Evolutionary conservation across 2,888 invertebrate species (phyloP).

Genomic region (Campoletis raptor): DNA sequence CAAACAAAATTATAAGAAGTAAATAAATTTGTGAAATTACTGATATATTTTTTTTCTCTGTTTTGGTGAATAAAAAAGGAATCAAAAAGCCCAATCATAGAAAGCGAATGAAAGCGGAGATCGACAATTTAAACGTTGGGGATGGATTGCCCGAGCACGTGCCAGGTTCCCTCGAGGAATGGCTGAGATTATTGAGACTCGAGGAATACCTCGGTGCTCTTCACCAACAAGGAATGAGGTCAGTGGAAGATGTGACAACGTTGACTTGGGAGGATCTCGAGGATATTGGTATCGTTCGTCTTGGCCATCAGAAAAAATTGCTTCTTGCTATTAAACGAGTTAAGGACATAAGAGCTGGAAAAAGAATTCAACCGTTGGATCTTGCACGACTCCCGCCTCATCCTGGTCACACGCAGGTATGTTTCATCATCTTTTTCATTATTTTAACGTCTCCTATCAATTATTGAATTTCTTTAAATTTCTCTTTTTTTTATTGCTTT

Average conservation of each 20-base stretch:
- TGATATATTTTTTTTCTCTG: neutral
- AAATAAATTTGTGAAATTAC: neutral
- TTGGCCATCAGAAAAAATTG: slow-evolving; percentile 99
- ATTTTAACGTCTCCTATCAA: neutral
- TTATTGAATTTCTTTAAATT: neutral
- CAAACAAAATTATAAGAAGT: neutral
- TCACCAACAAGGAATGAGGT: slow-evolving; percentile 96
- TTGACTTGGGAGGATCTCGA: slow-evolving; percentile 99
- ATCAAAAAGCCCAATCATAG: slow-evolving; percentile 99
- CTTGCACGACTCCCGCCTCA: slow-evolving; percentile 86
- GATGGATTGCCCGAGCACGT: slow-evolving; percentile 98
- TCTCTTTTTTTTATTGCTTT: neutral
- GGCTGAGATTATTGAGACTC: slow-evolving; percentile 95
- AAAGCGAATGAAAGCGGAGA: slow-evolving; percentile 97
- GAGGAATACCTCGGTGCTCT: slow-evolving; percentile 97
- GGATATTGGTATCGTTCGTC: slow-evolving; percentile 96
- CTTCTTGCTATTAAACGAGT: slow-evolving; percentile 98
- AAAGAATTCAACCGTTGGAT: slow-evolving; percentile 87
- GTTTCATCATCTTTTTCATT: slow-evolving; percentile 71
- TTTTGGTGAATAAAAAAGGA: slow-evolving; percentile 73
- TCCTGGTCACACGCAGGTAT: slow-evolving; percentile 84
- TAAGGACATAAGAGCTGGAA: slow-evolving; percentile 96
- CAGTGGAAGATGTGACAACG: slow-evolving; percentile 97
- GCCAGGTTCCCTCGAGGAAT: slow-evolving; percentile 97
- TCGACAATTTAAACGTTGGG: slow-evolving; percentile 96